These are phyloP conservation scores for Pogonophryne albipinna DNA, from an alignment of 2,797 vertebrate genomes.

Conservation along the genomic window DNA sequence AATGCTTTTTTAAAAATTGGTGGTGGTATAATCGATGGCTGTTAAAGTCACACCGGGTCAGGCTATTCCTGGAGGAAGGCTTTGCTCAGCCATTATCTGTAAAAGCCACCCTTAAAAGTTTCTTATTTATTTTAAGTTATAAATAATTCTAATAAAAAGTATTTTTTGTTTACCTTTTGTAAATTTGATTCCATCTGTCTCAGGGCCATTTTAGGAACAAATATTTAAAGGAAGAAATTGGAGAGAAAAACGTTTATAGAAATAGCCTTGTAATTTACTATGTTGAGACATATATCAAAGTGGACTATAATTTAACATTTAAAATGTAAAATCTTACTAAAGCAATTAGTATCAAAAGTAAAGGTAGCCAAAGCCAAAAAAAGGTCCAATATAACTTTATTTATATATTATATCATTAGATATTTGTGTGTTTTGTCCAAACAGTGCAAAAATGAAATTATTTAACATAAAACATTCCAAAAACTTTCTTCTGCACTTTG, in stretches of 20 bases:
- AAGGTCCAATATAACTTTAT: too few species aligned
- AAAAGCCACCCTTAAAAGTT: slow-evolving; percentile 9
- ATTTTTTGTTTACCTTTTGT: neutral
- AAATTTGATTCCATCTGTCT: neutral
- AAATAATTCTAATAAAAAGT: neutral
- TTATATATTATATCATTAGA: too few species aligned
- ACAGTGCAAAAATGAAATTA: too few species aligned
- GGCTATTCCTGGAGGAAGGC: slow-evolving; percentile 26
- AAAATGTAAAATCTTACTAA: too few species aligned
- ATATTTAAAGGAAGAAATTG: neutral
- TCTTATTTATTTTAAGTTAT: neutral
- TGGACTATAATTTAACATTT: neutral
- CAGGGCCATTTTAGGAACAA: neutral
- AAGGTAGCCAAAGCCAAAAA: too few species aligned
- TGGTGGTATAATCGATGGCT: slow-evolving; percentile 36
- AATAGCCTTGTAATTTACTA: neutral
- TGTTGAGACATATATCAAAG: neutral
- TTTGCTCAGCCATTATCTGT: neutral
- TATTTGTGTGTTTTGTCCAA: too few species aligned
- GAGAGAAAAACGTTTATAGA: neutral
- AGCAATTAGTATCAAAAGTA: too few species aligned
- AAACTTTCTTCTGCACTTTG: too few species aligned
- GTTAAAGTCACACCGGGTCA: slow-evolving; percentile 69
- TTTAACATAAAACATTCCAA: too few species aligned
- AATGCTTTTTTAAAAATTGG: slow-evolving; percentile 26